phyloP scores from a whole-genome alignment of 2,113 vertebrate species.

The Burhinus oedicnemus region DNA sequence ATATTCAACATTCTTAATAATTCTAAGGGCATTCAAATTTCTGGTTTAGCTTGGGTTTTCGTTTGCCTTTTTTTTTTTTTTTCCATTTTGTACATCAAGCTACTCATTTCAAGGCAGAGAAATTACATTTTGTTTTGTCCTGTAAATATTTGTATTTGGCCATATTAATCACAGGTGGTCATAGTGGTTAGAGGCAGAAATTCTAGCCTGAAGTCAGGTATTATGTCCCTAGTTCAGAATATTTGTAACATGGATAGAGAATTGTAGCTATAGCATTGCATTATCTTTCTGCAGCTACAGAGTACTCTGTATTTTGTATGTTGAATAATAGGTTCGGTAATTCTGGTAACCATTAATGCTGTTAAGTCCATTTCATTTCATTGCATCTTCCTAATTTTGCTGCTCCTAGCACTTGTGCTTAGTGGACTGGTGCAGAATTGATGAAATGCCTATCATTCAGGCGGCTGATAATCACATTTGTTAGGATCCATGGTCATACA shows the following conservation, averaged over 20 bases:
- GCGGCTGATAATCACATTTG: neutral
- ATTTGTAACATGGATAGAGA: neutral
- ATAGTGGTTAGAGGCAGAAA: neutral
- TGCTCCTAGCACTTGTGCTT: neutral
- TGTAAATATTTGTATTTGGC: neutral
- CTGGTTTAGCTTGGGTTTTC: neutral
- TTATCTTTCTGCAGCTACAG: no score
- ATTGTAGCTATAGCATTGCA: neutral
- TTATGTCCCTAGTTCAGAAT: neutral
- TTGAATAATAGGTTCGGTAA: neutral
- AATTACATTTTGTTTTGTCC: neutral
- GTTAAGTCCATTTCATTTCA: slow-evolving; percentile 13
- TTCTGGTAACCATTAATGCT: neutral
- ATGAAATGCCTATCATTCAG: neutral
- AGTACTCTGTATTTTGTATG: neutral
- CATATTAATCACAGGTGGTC: neutral
- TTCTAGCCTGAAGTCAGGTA: neutral
- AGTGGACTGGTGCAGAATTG: neutral
- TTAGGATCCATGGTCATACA: neutral
- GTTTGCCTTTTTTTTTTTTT: neutral
- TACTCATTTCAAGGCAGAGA: neutral
- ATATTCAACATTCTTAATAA: slow-evolving; percentile 33
- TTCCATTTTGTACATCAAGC: neutral
- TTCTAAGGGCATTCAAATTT: neutral
- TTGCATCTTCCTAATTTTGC: neutral